These are phyloP conservation scores for Tautogolabrus adspersus DNA, from an alignment of 2,113 vertebrate genomes.

Conservation along the genomic window DNA sequence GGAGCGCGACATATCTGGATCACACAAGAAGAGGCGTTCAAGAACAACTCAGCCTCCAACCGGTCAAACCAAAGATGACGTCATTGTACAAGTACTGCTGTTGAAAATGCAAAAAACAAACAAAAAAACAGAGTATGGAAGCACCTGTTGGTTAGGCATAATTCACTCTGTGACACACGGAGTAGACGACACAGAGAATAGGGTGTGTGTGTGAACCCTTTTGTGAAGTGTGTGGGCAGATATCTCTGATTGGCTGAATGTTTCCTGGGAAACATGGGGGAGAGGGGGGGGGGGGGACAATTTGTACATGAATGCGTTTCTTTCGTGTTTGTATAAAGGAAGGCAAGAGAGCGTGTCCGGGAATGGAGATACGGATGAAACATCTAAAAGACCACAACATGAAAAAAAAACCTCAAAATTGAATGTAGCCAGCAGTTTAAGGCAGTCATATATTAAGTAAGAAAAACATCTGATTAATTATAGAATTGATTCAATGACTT, in stretches of 20 bases:
- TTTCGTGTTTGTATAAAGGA: neutral
- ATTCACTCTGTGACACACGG: slow-evolving; percentile 11
- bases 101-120: neutral
- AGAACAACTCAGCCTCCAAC: neutral
- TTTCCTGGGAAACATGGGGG: slow-evolving; percentile 66
- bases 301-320: neutral
- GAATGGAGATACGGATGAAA: neutral
- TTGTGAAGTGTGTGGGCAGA: slow-evolving; percentile 36
- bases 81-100: no score
- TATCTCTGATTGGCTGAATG: slow-evolving; percentile 50
- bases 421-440: neutral
- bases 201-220: slow-evolving; percentile 43
- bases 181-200: slow-evolving; percentile 12
- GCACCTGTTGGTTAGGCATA: slow-evolving; percentile 10
- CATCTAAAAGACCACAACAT: neutral
- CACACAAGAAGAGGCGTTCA: neutral
- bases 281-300: slow-evolving; percentile 26
- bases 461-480: no score
- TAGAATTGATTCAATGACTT: no score
- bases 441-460: neutral
- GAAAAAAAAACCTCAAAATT: neutral
- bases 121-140: neutral
- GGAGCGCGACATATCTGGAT: neutral
- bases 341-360: neutral
- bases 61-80: neutral